Conservation (phyloP, 2,888 invertebrate genomes). For the Micoletzkya japonica region DNA sequence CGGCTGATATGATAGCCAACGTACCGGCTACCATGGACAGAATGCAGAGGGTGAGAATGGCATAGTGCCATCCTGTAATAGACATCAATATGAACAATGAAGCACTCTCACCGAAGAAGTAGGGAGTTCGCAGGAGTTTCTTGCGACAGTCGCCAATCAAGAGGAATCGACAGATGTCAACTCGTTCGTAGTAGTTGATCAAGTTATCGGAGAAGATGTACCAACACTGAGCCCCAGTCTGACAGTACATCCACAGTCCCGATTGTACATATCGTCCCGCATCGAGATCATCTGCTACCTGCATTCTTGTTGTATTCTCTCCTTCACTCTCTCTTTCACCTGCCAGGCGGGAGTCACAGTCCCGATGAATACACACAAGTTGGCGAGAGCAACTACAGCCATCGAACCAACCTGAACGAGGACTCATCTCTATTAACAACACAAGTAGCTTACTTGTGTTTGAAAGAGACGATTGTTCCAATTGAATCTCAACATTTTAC, state of each 20-base stretch:
- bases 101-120: conserved; percentile 55
- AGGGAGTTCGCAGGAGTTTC: conserved; percentile 60
- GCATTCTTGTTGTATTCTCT: conserved; percentile 19
- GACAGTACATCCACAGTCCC: conserved; percentile 61
- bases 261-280: conserved; percentile 52
- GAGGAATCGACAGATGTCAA: conserved; percentile 61
- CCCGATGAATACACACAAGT: conserved; percentile 51
- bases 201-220: conserved; percentile 62
- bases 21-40: conserved; percentile 42
- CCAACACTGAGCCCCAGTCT: conserved; percentile 49
- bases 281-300: conserved; percentile 62
- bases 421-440: neutral
- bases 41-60: conserved; percentile 53
- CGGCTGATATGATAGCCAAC: conserved; percentile 38
- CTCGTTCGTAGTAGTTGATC: conserved; percentile 61
- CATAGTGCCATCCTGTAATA: conserved; percentile 61
- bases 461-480: conserved; percentile 28
- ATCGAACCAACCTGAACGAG: conserved; percentile 47
- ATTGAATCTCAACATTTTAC: conserved; percentile 9
- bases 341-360: conserved; percentile 62
- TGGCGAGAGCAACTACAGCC: conserved; percentile 40
- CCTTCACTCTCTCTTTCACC: conserved; percentile 35
- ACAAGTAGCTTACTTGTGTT: conserved; percentile 7
- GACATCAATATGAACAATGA: neutral
- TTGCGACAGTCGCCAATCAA: conserved; percentile 62